Conservation (phyloP, 2,113 vertebrate genomes). For the Amphiprion ocellaris region DNA sequence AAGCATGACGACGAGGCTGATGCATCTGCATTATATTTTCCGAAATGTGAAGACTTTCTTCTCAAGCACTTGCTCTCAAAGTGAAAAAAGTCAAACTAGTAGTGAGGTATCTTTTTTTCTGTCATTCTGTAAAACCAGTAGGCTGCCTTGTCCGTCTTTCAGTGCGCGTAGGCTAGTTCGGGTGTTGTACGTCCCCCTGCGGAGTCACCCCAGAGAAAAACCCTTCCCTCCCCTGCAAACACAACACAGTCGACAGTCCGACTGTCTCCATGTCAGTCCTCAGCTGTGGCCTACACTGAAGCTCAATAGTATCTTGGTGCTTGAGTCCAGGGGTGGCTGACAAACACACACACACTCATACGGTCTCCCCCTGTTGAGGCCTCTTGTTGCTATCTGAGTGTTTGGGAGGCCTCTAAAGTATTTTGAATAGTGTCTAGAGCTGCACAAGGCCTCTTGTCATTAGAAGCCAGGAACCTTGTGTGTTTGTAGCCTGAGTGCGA, state of each 20-base stretch:
- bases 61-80: slow-evolving; percentile 56
- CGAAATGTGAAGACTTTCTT: slow-evolving; percentile 79
- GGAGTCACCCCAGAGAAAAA: slow-evolving; percentile 41
- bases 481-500: slow-evolving; percentile 38
- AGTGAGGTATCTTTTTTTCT: slow-evolving; percentile 59
- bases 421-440: slow-evolving; percentile 62
- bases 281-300: slow-evolving; percentile 42
- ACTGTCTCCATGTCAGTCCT: slow-evolving; percentile 47
- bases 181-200: slow-evolving; percentile 53
- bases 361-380: slow-evolving; percentile 59
- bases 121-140: slow-evolving; percentile 72
- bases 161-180: slow-evolving; percentile 62
- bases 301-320: slow-evolving; percentile 41
- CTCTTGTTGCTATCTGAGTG: slow-evolving; percentile 72
- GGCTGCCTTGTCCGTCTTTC: slow-evolving; percentile 69
- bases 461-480: slow-evolving; percentile 42
- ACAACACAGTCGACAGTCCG: slow-evolving; percentile 33
- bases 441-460: slow-evolving; percentile 62
- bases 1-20: slow-evolving; percentile 75
- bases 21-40: slow-evolving; percentile 75
- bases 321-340: slow-evolving; percentile 38
- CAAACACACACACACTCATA: slow-evolving; percentile 40
- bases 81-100: slow-evolving; percentile 57
- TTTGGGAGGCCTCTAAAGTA: slow-evolving; percentile 65
- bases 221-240: background rate